Base-by-base conservation (phyloP, 2,113 vertebrate genomes). In the Coptodon bakossiorum region DNA sequence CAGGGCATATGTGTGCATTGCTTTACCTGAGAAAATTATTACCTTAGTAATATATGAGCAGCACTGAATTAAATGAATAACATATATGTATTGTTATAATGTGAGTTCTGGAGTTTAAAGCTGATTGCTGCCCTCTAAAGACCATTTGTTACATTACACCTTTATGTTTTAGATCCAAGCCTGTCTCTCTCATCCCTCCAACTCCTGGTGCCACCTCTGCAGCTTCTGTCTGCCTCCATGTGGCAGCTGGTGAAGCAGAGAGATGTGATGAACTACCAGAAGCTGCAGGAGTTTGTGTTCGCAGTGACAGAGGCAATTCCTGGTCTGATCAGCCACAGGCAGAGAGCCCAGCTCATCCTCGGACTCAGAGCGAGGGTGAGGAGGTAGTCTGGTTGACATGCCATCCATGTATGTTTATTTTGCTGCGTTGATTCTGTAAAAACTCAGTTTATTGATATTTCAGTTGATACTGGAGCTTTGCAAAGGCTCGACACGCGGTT, bases 301-400 rank as follows among this genome's bases (percentile, higher is more conserved):
- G 88, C 78, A 31, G 92, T 97, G 53, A 96, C 96, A 1, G 93
- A 94, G 13, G 93, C 94, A 0, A 89, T 96, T 0, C 97, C 97
- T 0, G 96, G 96, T 7, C 89, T 97, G 84, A 95, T 98, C n/a
- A 94, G 86, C 92, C 94, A 89, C 82, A 96, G 91, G n/a, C 97
- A 97, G 90, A 93, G 94, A 76, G 95, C 94, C 48, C 97, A 97
- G 68, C 95, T 98, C 16, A 94, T 96, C 34, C 91, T 98, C 68
- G 97, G 97, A 3, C 94, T 98, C 2, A 93, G 96, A 90, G 97
- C 97, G 1, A 96, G 96, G 96, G 97, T 97, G 91, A 91, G 94
- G 5, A 19, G 19, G 5, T 16, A 10, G 50, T 17, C 56, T 79
- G 45, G 38, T 9, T 29, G 19, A 6, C 14, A n/a, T 2, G 4